Evolutionary conservation across 2,888 invertebrate species (phyloP).

Genomic region (Megaustenia siamemsis): DNA sequence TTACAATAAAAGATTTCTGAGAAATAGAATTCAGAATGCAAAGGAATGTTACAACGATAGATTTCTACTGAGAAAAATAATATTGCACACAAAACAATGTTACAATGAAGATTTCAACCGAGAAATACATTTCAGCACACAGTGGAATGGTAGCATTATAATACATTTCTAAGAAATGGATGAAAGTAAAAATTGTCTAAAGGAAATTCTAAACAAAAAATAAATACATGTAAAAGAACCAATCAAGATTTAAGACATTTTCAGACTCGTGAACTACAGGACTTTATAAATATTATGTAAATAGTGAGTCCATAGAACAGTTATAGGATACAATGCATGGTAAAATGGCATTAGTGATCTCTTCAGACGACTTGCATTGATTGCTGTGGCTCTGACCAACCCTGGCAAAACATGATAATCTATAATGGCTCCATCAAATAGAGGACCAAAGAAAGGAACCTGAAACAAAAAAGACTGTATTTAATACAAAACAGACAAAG

Average conservation of each 20-base stretch:
- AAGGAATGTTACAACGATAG: too few relatives aligned
- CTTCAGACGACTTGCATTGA: conserved; percentile 94
- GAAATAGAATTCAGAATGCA: too few relatives aligned
- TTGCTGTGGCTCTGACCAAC: conserved; percentile 92
- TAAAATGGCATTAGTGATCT: conserved; percentile 92
- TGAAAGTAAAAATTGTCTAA: background rate
- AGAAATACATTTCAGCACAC: too few relatives aligned
- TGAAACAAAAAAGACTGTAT: conserved; percentile 58
- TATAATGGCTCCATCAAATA: conserved; percentile 94
- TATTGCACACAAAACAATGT: too few relatives aligned
- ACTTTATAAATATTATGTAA: too few relatives aligned
- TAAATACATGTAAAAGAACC: background rate
- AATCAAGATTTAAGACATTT: background rate
- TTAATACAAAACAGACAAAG: too few relatives aligned
- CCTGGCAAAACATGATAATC: conserved; percentile 88
- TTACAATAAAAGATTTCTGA: too few relatives aligned
- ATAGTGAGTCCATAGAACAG: background rate
- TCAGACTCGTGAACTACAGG: too few relatives aligned
- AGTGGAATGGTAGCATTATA: too few relatives aligned
- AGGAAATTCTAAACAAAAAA: background rate
- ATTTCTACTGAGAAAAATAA: too few relatives aligned
- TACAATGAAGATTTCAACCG: too few relatives aligned
- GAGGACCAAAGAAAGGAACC: conserved; percentile 88
- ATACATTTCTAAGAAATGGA: too few relatives aligned
- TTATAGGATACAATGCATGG: conserved; percentile 89